Percentiles rank a stretch among this genome's conserved stretches.
These are phyloP conservation scores for Hyperoplus immaculatus DNA, from an alignment of 2,797 vertebrate species.

Conservation along the genomic window DNA sequence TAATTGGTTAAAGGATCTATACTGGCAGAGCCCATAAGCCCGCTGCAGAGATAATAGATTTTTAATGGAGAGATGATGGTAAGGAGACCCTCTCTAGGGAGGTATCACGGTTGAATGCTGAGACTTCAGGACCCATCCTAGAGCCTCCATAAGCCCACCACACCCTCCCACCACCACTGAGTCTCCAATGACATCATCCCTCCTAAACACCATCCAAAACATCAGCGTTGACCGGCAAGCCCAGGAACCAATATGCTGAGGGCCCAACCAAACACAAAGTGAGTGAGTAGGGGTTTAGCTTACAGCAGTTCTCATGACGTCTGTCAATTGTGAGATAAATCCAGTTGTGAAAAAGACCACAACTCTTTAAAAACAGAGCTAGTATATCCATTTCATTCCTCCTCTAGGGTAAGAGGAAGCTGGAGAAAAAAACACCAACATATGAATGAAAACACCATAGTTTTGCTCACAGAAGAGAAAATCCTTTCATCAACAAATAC, in stretches of 20 bases:
- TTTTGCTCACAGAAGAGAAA: constrained; percentile 8
- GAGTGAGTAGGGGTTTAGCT: neutral
- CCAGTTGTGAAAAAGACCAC: neutral
- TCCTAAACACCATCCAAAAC: constrained; percentile 74
- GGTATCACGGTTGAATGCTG: constrained; percentile 74
- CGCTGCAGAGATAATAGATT: constrained; percentile 85
- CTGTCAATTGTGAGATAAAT: neutral
- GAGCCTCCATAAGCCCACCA: constrained; percentile 65
- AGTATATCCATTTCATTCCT: neutral
- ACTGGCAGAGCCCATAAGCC: constrained; percentile 77
- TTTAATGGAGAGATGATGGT: constrained; percentile 84
- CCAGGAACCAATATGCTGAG: constrained; percentile 31
- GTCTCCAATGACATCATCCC: constrained; percentile 79
- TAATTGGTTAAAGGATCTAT: constrained; percentile 84
- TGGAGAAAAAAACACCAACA: neutral
- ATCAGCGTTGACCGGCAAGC: constrained; percentile 59
- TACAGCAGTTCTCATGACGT: neutral
- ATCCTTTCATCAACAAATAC: constrained; percentile 20
- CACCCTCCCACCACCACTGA: constrained; percentile 47
- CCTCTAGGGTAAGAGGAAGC: neutral
- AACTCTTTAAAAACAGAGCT: constrained; percentile 1
- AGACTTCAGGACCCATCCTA: constrained; percentile 77
- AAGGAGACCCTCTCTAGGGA: constrained; percentile 84
- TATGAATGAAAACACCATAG: constrained; percentile 14
- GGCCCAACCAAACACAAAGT: constrained; percentile 29